Conservation (phyloP, 2,888 invertebrate genomes). For the Fragum whitleyi region DNA sequence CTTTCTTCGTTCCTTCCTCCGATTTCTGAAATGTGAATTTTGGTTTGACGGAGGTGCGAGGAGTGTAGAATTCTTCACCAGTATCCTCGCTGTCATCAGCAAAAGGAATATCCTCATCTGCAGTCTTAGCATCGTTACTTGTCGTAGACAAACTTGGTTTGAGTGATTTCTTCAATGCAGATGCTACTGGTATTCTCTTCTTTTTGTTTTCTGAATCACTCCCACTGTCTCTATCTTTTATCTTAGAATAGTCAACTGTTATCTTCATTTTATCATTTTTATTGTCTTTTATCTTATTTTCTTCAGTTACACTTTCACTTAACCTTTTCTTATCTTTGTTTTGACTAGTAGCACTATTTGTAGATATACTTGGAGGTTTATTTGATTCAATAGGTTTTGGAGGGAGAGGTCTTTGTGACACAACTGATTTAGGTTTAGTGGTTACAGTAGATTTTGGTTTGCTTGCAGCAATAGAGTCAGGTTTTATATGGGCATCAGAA, state of each 20-base stretch:
- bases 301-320: constrained; percentile 34
- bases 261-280: constrained; percentile 67
- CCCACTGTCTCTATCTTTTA: constrained; percentile 64
- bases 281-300: constrained; percentile 20
- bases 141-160: constrained; percentile 61
- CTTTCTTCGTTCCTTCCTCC: constrained; percentile 49
- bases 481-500: neutral
- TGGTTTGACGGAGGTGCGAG: constrained; percentile 74
- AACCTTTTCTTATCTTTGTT: constrained; percentile 17
- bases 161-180: constrained; percentile 63
- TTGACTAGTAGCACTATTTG: constrained; percentile 8
- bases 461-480: neutral
- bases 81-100: constrained; percentile 80
- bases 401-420: constrained; percentile 52
- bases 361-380: neutral
- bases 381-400: constrained; percentile 28
- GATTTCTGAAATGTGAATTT: constrained; percentile 58
- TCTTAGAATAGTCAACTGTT: constrained; percentile 73
- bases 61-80: constrained; percentile 80
- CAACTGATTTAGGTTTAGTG: constrained; percentile 34
- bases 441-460: constrained; percentile 32
- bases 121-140: constrained; percentile 60
- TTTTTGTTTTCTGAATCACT: constrained; percentile 65
- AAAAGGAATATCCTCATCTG: constrained; percentile 80
- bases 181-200: constrained; percentile 78